A percentile compares a stretch with the other conserved stretches of the same genome.
These are phyloP conservation scores for Ameiurus melas DNA, from an alignment of 2,113 vertebrate species.

Conservation along the genomic window DNA sequence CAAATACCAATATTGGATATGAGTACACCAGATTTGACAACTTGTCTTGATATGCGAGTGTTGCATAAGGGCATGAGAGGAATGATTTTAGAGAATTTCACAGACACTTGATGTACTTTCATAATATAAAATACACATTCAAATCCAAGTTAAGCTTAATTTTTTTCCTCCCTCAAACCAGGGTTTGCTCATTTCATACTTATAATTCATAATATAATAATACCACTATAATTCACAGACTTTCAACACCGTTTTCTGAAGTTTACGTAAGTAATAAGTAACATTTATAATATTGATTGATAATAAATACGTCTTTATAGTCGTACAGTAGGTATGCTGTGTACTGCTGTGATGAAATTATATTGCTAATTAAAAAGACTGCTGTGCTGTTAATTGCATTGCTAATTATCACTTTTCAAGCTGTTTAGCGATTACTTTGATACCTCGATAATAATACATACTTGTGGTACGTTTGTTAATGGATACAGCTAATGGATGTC, in stretches of 20 bases:
- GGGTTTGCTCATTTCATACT: background rate
- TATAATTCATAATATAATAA: no score
- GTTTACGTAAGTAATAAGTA: no score
- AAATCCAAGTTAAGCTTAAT: background rate
- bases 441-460: background rate
- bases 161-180: background rate
- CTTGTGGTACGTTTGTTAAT: background rate
- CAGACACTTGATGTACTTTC: background rate
- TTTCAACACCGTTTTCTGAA: background rate
- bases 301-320: background rate
- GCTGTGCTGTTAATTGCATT: constrained; percentile 12
- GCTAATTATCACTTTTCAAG: constrained; percentile 11
- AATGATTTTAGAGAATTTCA: background rate
- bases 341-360: background rate
- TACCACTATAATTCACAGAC: background rate
- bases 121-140: background rate
- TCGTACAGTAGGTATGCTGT: background rate
- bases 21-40: background rate
- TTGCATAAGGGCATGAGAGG: background rate
- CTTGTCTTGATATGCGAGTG: background rate
- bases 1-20: background rate
- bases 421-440: constrained; percentile 2
- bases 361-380: background rate
- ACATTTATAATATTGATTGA: background rate
- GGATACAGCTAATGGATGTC: background rate